Conservation (phyloP, 2,797 vertebrate genomes). For the Mergus octosetaceus region DNA sequence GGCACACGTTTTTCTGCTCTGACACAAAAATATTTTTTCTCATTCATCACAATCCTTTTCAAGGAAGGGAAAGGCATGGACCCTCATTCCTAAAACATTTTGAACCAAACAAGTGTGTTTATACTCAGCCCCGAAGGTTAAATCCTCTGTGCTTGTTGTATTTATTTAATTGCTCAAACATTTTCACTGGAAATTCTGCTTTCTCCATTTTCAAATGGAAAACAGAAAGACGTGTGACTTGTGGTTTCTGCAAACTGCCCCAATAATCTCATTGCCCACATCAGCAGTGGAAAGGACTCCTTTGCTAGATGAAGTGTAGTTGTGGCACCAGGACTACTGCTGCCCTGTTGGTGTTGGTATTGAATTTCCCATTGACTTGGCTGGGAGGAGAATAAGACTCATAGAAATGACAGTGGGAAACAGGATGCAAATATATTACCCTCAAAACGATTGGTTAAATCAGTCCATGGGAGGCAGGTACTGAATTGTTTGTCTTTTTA, state of each 20-base stretch:
- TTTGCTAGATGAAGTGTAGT: neutral
- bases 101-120: neutral
- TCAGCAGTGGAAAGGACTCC: neutral
- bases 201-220: neutral
- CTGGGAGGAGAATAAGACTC: neutral
- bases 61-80: neutral
- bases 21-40: conserved; percentile 14
- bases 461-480: neutral
- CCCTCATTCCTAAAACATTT: neutral
- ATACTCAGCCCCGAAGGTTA: neutral
- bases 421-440: neutral
- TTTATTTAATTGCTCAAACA: neutral
- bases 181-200: neutral
- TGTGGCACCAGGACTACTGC: neutral
- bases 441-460: neutral
- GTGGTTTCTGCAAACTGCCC: neutral
- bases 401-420: neutral
- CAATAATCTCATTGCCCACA: neutral
- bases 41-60: neutral
- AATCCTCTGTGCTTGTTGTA: neutral
- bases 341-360: neutral
- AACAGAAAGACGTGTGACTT: neutral
- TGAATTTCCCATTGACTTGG: neutral
- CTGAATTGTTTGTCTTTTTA: neutral
- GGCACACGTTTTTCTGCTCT: neutral